Base-by-base conservation (phyloP, 1,140 invertebrate genomes). In the Meloidogyne chitwoodi region DNA sequence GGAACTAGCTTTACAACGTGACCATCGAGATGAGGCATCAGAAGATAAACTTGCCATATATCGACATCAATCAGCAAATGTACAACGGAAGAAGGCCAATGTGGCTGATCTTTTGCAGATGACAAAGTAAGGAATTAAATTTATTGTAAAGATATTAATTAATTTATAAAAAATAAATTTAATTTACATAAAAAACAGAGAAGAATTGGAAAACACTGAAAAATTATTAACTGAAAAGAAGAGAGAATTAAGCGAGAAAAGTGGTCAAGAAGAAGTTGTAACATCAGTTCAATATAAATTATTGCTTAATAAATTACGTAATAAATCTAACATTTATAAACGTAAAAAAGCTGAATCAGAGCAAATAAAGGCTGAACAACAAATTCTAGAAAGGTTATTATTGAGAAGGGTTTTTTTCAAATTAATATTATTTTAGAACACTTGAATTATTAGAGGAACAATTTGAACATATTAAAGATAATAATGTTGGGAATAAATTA, bases 1-100 rank as follows among this genome's bases (percentile, higher is more conserved):
- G 61, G 82, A 82, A 75, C 27, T 79, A 63, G 66, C 73, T 29
- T 31, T 77, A 11, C 78, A 82, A 64, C 70, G 82, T 11, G 81
- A 82, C 56, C 79, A 68, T 34, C 66, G 74, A 48, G 81, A 83
- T 65, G 82, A 82, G 29, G 68, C 68, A 19, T 62, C 48, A 31
- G 81, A 82, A 65, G 81, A 82, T 41, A 84, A 81, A 67, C 62
- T 82, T 22, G 74, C 68, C 19, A 80, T 82, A 8, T 82, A 82
- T 63, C 81, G 79, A 1, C 80, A 81, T 65, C 80, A 81, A 34
- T 63, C 77, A 31, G 65, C 69, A n/a, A 80, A 81, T 48, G 67
- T 82, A 24, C 80, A 79, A 26, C 56, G 80, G 1, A 81, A 81
- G 14, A 81, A 81, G 38, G 67, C 80, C 2, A 80, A 80, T 74